Conservation (phyloP, 2,888 invertebrate genomes). For the Ormyrus thymus region DNA sequence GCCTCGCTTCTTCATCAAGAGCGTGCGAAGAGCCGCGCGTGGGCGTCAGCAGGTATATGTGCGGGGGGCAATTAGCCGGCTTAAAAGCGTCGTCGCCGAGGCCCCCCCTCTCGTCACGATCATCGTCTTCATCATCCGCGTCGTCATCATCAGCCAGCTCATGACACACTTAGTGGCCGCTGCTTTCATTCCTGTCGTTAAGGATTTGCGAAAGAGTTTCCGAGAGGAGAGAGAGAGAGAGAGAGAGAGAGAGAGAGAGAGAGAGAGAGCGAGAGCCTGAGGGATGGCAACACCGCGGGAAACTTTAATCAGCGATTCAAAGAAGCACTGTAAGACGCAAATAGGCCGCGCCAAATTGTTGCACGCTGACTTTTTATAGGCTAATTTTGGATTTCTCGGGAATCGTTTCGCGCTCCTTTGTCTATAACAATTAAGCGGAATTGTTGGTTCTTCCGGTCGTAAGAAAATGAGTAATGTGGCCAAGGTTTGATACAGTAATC, state of each 20-base stretch:
- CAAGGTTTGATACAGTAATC: no score
- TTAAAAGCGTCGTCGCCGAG: slow-evolving; percentile 60
- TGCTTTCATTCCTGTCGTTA: slow-evolving; percentile 44
- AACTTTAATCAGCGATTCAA: slow-evolving; percentile 40
- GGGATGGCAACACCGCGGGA: slow-evolving; percentile 11
- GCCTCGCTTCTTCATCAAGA: slow-evolving; percentile 37
- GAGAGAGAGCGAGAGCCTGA: background rate
- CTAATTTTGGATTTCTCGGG: no score
- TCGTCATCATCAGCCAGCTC: slow-evolving; percentile 61
- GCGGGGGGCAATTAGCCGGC: slow-evolving; percentile 61
- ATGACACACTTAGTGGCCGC: slow-evolving; percentile 65
- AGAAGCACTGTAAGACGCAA: background rate
- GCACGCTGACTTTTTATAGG: no score
- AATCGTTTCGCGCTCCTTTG: no score
- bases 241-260: slow-evolving; percentile 2
- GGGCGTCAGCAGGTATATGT: slow-evolving; percentile 18
- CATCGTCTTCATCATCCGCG: slow-evolving; percentile 59
- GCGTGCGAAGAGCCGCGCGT: slow-evolving; percentile 16
- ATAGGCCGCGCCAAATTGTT: no score
- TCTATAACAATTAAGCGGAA: no score
- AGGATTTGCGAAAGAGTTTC: slow-evolving; percentile 26
- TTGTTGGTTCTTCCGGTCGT: no score
- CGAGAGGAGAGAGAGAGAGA: background rate
- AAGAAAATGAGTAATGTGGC: no score
- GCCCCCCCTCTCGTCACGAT: slow-evolving; percentile 42